Evolutionary conservation across 2,113 vertebrate species (phyloP), one percentile per base, ranked within the genome.

Genomic region (Pundamilia nyererei): DNA sequence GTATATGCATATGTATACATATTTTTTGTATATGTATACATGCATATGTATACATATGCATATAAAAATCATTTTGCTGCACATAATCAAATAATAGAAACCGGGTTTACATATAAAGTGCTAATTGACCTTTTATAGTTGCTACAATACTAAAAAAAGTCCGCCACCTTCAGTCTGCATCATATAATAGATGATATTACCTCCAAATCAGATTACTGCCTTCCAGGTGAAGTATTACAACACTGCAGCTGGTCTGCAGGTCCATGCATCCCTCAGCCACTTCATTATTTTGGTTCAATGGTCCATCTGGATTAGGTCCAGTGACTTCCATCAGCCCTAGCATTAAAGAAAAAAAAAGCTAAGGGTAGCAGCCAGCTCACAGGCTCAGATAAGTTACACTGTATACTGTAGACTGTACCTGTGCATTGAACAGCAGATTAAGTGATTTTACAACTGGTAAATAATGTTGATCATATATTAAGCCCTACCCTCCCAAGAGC

Each of bases 251-350:
- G 3, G 13, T 91, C 81, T 89, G 88, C 86, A 89, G 88, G 85
- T 83, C 70, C 54, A 3, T 89, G 82, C 80, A 62, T 80, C 90
- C 88, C 40, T 89, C 86, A 86, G 88, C 80, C 86, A 81, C 83
- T 88, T 90, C 90, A 92, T 94, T 94, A 93, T 88, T 91, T 93
- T 92, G 91, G 90, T 91, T 92, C 92, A 93, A 72, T 92, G 90
- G 90, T 89, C 90, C 85, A 40, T 91, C 88, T 92, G 92, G 92
- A 91, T 90, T 80, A 86, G 92, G 68, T 90, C 91, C 90, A 88
- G 49, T 5, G 29, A 75, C 86, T 91, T 80, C 85, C 49, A 83
- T 62, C 84, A 86, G 83, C 84, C 45, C 9, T 79, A 86, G 90
- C 79, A 86, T 89, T 38, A n/a, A 35, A 38, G 26, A 38, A 86